Base-by-base conservation (phyloP, 2,888 invertebrate genomes). In the Drosophila setosimentum region DNA sequence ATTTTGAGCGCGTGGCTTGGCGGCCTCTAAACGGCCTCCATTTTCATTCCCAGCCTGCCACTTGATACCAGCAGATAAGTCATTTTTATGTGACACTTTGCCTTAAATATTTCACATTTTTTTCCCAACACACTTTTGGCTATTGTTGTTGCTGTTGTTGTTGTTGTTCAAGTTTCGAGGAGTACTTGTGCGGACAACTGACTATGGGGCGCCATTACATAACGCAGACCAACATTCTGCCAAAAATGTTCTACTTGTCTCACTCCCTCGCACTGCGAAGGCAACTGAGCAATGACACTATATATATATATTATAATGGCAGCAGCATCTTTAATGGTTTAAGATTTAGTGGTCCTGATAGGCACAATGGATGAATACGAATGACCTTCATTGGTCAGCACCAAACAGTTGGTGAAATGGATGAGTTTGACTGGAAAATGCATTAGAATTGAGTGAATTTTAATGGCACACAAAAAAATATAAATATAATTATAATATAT, bases 71-170 rank as follows among this genome's bases (percentile, higher is more conserved):
- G 84, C 79, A 92, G 92, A 91, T 92, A 91, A 91, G 92, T 91
- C 91, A 92, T 91, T 91, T 92, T 91, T 91, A 91, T 91, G 92
- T 91, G 91, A 91, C 91, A 92, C 91, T 91, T 89, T 89, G 89
- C 86, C 86, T 90, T 85, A 91, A 91, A 88, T 87, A 92, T 91
- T 91, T 92, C 88, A 82, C 91, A 84, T 90, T 92, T 84, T 82
- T 75, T 89, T 82, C 75, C 80, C 49, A 3, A 29, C 29, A 49
- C 80, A 82, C 83, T 90, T 83, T 73, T 70, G 42, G 37, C 48
- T 33, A 33, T 29, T 40, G 24, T 51, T 65, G 50, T 13, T 63
- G 33, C 11, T 35, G 32, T 69, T 51, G 21, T 40, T 54, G 32
- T 32, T 40, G 40, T 24, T 45, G 16, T 27, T 21, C 18, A 1